Evolutionary conservation across 2,888 invertebrate species (phyloP), one percentile per base, ranked within the genome.

Genomic region (Yponomeuta malinellus): DNA sequence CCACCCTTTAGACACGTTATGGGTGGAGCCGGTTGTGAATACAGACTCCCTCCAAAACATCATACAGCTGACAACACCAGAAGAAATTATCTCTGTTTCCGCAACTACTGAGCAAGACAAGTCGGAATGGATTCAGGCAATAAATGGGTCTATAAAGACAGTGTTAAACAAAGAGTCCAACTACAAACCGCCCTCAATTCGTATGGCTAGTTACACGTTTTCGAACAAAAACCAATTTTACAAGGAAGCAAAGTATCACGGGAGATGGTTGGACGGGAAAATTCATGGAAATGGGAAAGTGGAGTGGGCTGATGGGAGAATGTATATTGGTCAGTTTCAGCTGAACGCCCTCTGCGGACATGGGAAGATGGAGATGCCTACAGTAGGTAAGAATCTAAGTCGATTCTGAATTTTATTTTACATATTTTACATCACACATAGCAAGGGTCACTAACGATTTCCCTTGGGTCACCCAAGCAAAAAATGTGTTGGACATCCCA

Each of bases 281-380:
- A 93, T 97, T 79, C 96, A 98, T 82, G 98, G 98, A 0, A 93
- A 93, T 81, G 97, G 98, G 5, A 95, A 95, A 82, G 84, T 98
- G 72, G 95, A 95, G 79, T 98, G 97, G 96, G 92, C 94, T 1
- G 97, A 97, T 86, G 96, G 97, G 0, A 95, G 95, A 78, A 90
- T 94, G 71, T 98, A 97, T 78, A 93, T 93, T n/a, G 98, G 98
- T 0, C 95, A 96, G 77, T 96, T 98, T 83, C 94, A 95, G 75
- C 92, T 96, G 76, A 96, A 96, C 77, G 87, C 94, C n/a, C 93
- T 95, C 77, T 94, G 95, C 83, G 97, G 97, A 70, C 94, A 93
- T 81, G 96, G 96, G 15, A 93, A 93, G 77, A 94, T 95, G 93
- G 94, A 95, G 78, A 93, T 94, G 66, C 95, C 95, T 48, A 93